Evolutionary conservation across 2,113 vertebrate species (phyloP), one percentile per base, ranked within the genome.

Genomic region (Astatotilapia flaviijosephi): DNA sequence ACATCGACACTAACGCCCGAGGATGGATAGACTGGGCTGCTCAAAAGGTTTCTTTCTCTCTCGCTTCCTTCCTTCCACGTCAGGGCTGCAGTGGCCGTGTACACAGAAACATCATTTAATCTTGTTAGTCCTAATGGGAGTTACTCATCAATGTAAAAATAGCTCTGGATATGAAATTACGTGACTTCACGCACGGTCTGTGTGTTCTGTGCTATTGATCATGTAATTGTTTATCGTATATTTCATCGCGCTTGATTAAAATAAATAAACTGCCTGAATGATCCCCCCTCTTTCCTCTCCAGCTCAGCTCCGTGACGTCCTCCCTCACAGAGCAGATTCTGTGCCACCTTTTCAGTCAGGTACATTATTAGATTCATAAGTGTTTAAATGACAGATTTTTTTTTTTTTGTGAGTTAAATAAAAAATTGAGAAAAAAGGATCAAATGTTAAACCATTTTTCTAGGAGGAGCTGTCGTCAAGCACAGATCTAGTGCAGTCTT

Each of bases 11-110:
- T 12, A 97, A 98, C 42, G 97, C 97, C 87, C 96, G 97, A 79
- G 97, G 97, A 15, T 98, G 98, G 98, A 98, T 98, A 90, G 98
- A 98, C 86, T 98, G 98, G 98, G 98, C 98, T 6, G 97, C 97
- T 55, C 97, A 98, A 75, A 98, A 98, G 97, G 97, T 98, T 35
- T 17, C 19, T 26, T 11, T 28, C 6, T 45, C 5, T 7, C 5
- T 23, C 28, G 6, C 26, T 9, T 54, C 9, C 37, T 21, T 21
- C 37, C 23, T 2, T 11, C 42, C 4, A 58, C 9, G 6, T 40
- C 54, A 17, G 35, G 23, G 14, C 42, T 47, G 6, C 26, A 13
- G 21, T 45, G 40, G 79, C 6, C 10, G 10, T 6, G 8, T 21
- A 11, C n/a, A n/a, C 68, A 70, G 23, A 89, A 35, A 83, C 10